Evolutionary conservation across 1,140 invertebrate species (phyloP), one percentile per base, ranked within the genome.

Genomic region (Orchesella cincta): DNA sequence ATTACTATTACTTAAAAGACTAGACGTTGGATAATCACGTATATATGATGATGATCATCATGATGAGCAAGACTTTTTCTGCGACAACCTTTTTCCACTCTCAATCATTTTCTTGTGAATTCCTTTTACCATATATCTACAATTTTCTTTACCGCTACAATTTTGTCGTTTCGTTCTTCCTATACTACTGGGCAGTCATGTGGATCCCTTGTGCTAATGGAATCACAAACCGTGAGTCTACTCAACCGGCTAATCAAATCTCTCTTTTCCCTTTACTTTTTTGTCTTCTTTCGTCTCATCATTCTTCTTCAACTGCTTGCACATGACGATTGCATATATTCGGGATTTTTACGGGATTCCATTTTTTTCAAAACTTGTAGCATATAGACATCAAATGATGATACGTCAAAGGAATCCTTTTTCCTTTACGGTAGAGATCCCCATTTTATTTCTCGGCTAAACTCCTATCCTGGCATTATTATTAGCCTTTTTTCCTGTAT

Each of bases 161-260:
- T n/a, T n/a, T n/a, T n/a, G n/a, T n/a, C n/a, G n/a, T n/a, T n/a
- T n/a, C n/a, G n/a, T n/a, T n/a, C n/a, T n/a, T n/a, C n/a, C n/a
- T n/a, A 46, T 46, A 46, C 39, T 8, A 57, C 23, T 57, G 52
- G 52, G 52, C 52, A 57, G 52, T 57, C 8, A 57, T 31, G 16
- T 33, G 29, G 23, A 18, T 71, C 29, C 29, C 29, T 8, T 36
- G 67, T 75, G 71, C 74, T 74, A 79, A 79, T 77, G 77, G 57
- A 76, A 77, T 81, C 80, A 81, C 80, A 77, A 81, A 79, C 75
- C 77, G 57, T 75, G 73, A 79, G 80, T 74, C 76, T 62, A 78
- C 51, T 78, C 76, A 78, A 46, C 74, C 75, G 79, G 67, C 74
- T 80, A 80, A 80, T 80, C 79, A 80, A 80, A 80, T 80, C 76